Evolutionary conservation across 2,113 vertebrate species (phyloP), one percentile per base, ranked within the genome.

Genomic region (Mugil cephalus): DNA sequence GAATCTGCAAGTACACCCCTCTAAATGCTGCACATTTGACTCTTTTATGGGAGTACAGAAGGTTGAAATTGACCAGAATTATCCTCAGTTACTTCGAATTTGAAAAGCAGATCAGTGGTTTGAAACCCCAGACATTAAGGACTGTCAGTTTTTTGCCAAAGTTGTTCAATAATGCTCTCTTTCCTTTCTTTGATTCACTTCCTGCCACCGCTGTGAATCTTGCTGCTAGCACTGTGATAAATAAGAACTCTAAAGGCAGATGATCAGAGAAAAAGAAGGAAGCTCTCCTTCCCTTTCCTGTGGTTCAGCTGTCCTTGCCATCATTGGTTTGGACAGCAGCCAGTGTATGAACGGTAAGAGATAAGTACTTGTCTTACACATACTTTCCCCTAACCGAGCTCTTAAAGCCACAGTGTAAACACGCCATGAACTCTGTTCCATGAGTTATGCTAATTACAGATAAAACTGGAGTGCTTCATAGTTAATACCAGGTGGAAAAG

Each of bases 361-460:
- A 91, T 89, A 85, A 87, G 88, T 79, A 65, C 68, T 84, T 81
- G 75, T 82, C 83, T 87, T 80, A 72, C 51, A 73, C 60, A 82
- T 61, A 82, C 79, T 77, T 83, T 87, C 73, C 24, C 63, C 63
- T 61, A 71, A 65, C 62, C 24, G 17, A 87, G 40, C 74, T 74
- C 69, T 79, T 54, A 73, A 79, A 87, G 54, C 70, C 80, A 59
- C 77, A 78, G 30, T 60, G 60, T 88, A 87, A 91, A 91, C 83
- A 89, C 65, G 65, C n/a, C 40, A 45, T 73, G 59, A 83, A 82
- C 76, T 62, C 52, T 53, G 66, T 77, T 69, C 73, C 59, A 52
- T 19, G 69, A 89, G 86, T 87, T 77, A 53, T 75, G 65, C 76
- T 86, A 90, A 92, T 90, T 83, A 87, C 80, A 90, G 87, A 91